Base-by-base conservation (phyloP, 1,140 invertebrate species). In the Lethocerus indicus region DNA sequence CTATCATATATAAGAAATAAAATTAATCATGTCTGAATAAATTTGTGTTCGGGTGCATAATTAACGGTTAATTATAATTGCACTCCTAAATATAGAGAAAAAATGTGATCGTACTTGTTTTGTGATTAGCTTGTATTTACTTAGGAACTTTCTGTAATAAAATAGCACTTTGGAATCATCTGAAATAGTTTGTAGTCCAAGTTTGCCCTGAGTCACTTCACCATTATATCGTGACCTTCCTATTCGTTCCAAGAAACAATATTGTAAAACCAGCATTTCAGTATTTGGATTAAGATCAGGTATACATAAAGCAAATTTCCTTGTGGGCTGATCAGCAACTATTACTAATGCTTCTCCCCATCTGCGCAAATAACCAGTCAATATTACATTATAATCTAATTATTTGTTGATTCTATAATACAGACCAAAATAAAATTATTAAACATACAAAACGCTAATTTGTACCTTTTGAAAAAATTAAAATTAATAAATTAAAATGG, bases 241-340 rank as follows among this genome's bases (percentile, higher is more conserved):
- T 49, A 90, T 76, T 58, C 76, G 64, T 67, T 90, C 87, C 25
- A 87, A 62, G 21, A 88, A 67, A 55, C 78, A 78, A 59, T 84
- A 90, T 54, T 78, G 75, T 7, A 70, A 62, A 3, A 71, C 44
- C 1, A 67, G 67, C 16, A 84, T 49, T 25, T 75, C 68, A 7
- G 72, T 55, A 3, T 60, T 60, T n/a, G 75, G 73, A 58, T 71
- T 69, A 27, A 63, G 56, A 13, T 66, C 60, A 7, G 61, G 57
- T 13, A 68, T 69, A 26, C 78, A 65, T 21, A 89, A 58, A 0
- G 76, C 72, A 44, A 64, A 58, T 44, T 70, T 68, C 43, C 86
- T 65, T 9, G 71, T 54, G 24, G 64, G 57, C 62, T 86, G 83
- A 27, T 68, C 73, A 9, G 80, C 84, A 4, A 88, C 84, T 36